A percentile compares a stretch with the other conserved stretches of the same genome.
Conservation (phyloP, 2,888 invertebrate genomes). For the Sinopyrophorus schimmeli region DNA sequence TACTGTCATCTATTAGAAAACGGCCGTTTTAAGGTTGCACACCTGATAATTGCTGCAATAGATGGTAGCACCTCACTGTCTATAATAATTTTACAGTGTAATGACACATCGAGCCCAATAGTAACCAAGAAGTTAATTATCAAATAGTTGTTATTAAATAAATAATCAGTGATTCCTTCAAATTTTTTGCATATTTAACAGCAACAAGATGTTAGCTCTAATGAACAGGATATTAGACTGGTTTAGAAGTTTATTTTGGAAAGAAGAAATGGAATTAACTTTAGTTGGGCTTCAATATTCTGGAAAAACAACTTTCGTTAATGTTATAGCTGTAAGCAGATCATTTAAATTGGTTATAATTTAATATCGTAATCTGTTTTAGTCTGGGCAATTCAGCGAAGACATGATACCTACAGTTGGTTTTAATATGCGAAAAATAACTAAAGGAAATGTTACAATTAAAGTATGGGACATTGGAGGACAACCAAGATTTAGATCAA, state of each 20-base stretch:
- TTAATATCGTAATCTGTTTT: conserved; percentile 51
- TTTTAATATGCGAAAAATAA: conserved; percentile 99
- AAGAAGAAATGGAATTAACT: conserved; percentile 99
- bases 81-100: conserved; percentile 27
- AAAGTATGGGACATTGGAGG: conserved; percentile 99
- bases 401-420: conserved; percentile 99
- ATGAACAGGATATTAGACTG: conserved; percentile 99
- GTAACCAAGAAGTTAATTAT: conserved; percentile 24
- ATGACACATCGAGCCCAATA: conserved; percentile 32
- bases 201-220: conserved; percentile 85
- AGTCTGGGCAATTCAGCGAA: conserved; percentile 99
- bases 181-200: conserved; percentile 5
- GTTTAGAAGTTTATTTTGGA: conserved; percentile 99
- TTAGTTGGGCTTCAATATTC: conserved; percentile 98
- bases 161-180: conserved; percentile 10
- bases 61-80: no score
- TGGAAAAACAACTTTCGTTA: conserved; percentile 99
- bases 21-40: no score
- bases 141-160: background rate
- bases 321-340: conserved; percentile 99
- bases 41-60: no score
- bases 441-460: conserved; percentile 99
- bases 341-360: no score
- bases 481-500: conserved; percentile 97
- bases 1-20: no score